A percentile compares a stretch with the other conserved stretches of the same genome.
These are phyloP conservation scores for Hirtodrosophila alboralis DNA, from an alignment of 2,888 invertebrate genomes.

Conservation along the genomic window DNA sequence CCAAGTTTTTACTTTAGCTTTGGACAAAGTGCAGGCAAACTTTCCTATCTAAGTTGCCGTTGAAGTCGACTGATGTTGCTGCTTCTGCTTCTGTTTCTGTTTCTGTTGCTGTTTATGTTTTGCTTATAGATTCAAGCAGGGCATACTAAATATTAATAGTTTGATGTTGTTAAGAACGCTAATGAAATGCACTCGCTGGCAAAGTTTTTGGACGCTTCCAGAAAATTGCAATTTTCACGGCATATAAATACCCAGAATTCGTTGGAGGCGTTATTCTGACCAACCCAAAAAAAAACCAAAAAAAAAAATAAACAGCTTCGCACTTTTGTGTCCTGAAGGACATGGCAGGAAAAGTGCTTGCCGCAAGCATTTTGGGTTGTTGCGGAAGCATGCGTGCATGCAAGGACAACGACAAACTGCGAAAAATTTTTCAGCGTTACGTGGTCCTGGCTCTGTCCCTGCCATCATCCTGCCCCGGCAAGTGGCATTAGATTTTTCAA, in stretches of 20 bases:
- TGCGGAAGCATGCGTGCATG: constrained; percentile 69
- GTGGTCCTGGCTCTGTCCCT: constrained; percentile 25
- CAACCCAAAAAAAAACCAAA: no score
- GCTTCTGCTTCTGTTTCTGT: constrained; percentile 47
- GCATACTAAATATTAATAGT: constrained; percentile 68
- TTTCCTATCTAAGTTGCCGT: constrained; percentile 51
- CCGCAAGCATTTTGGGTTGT: constrained; percentile 62
- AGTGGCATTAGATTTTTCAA: constrained; percentile 70
- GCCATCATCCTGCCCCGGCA: constrained; percentile 20
- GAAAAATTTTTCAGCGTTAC: constrained; percentile 58
- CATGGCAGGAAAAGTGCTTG: constrained; percentile 62
- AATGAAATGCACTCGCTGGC: constrained; percentile 66
- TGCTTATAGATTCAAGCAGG: constrained; percentile 53
- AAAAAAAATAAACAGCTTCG: constrained; percentile 42
- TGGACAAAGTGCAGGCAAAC: constrained; percentile 49
- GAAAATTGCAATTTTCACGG: constrained; percentile 39
- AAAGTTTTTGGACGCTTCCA: constrained; percentile 11
- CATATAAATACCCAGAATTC: constrained; percentile 50
- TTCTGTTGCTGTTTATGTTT: constrained; percentile 59
- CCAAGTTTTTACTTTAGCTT: constrained; percentile 54
- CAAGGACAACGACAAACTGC: constrained; percentile 71
- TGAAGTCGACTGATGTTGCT: constrained; percentile 28
- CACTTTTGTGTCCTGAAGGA: constrained; percentile 37
- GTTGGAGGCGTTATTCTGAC: constrained; percentile 41
- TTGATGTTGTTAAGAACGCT: constrained; percentile 68